These are phyloP conservation scores for Australoheros scitulus DNA, from an alignment of 2,113 vertebrate species.

Conservation along the genomic window DNA sequence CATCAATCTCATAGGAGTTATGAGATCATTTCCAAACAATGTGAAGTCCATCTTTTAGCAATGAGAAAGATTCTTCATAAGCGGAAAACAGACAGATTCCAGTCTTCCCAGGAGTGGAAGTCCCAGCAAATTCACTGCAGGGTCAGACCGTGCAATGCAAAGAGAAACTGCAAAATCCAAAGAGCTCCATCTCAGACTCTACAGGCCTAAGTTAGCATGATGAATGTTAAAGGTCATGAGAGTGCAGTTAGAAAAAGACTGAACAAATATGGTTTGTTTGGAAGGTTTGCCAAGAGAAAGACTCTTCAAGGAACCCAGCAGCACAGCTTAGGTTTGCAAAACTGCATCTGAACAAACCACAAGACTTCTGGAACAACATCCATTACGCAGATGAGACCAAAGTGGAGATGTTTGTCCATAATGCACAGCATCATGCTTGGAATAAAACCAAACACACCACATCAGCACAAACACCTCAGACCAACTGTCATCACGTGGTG, in stretches of 20 bases:
- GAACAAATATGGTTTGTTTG: background rate
- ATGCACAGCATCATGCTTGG: fast-evolving
- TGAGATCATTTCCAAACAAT: too few species aligned
- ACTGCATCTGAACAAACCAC: background rate
- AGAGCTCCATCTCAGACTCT: background rate
- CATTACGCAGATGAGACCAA: fast-evolving
- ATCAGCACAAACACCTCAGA: background rate
- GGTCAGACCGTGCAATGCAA: background rate
- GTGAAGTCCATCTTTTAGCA: background rate
- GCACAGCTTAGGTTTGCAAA: fast-evolving
- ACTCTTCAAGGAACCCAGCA: background rate
- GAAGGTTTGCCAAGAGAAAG: background rate
- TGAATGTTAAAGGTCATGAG: background rate
- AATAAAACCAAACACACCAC: background rate
- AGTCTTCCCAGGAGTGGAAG: background rate
- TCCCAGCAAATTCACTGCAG: background rate
- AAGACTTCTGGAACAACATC: fast-evolving
- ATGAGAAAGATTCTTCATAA: background rate
- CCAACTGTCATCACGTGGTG: fast-evolving
- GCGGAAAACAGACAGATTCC: background rate
- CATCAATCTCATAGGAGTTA: background rate
- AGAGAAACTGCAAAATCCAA: background rate
- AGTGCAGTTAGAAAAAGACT: background rate
- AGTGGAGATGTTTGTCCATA: background rate
- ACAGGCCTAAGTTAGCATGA: background rate